Evolutionary conservation across 2,113 vertebrate genomes (phyloP).

Genomic region (Tringa solitaria): DNA sequence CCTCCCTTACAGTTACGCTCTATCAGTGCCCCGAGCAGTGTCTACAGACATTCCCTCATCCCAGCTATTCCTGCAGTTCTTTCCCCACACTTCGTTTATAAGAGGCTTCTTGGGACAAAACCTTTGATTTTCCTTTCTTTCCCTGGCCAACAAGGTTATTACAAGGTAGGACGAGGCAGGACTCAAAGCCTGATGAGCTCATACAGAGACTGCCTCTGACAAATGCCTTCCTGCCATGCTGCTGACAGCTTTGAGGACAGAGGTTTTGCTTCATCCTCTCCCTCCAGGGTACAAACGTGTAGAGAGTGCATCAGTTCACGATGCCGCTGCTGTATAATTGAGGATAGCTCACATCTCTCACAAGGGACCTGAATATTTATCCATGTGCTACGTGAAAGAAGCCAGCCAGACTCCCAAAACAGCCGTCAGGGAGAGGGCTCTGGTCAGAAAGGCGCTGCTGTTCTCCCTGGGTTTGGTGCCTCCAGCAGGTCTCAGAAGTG

Average conservation of each 20-base stretch:
- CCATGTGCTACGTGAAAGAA: not conserved
- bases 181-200: not conserved
- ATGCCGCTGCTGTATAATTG: not conserved
- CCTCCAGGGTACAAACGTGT: not conserved
- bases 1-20: not conserved
- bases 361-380: not conserved
- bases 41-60: not conserved
- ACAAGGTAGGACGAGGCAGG: not conserved
- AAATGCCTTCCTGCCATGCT: not conserved
- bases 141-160: not conserved
- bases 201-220: not conserved
- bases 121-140: not conserved
- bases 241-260: not conserved
- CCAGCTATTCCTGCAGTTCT: not conserved
- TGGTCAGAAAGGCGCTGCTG: not conserved
- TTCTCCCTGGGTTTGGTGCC: not conserved
- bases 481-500: not conserved
- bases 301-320: not conserved
- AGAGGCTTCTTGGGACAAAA: not conserved
- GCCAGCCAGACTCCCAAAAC: not conserved
- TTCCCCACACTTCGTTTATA: not conserved
- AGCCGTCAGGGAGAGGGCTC: accelerated
- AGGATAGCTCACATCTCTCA: not conserved
- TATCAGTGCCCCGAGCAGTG: not conserved
- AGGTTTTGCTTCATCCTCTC: not conserved